Conservation (phyloP, 2,797 vertebrate genomes). For the Alcedo atthis region DNA sequence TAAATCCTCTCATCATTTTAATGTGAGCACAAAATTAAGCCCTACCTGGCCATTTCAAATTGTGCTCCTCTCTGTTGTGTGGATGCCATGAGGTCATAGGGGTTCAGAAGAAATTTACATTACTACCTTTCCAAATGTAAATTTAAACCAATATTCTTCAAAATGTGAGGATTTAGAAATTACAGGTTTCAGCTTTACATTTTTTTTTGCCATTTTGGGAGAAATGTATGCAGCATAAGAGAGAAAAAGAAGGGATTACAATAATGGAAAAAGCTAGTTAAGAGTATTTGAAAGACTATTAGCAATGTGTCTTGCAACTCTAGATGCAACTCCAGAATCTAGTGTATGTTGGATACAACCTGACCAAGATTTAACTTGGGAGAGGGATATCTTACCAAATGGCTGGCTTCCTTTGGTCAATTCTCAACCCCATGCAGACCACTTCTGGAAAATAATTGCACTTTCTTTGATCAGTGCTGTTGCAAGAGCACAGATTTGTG, state of each 20-base stretch:
- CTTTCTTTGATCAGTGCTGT: background rate
- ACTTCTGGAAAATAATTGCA: background rate
- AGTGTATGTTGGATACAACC: background rate
- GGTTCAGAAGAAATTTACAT: background rate
- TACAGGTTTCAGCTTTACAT: background rate
- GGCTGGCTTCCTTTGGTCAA: background rate
- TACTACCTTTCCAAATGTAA: background rate
- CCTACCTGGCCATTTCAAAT: background rate
- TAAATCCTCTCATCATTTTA: background rate
- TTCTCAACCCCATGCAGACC: background rate
- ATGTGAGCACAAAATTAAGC: background rate
- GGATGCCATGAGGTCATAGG: background rate
- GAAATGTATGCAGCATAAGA: background rate
- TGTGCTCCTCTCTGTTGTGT: background rate
- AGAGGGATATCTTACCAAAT: background rate
- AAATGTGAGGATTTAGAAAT: background rate
- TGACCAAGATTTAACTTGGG: background rate
- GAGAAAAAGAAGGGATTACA: background rate
- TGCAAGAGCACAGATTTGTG: background rate
- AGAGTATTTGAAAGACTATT: background rate
- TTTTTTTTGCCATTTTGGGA: background rate
- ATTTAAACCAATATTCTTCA: background rate
- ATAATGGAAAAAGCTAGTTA: background rate
- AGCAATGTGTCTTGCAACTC: background rate
- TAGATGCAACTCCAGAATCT: background rate